Evolutionary conservation across 2,888 invertebrate genomes (phyloP).

Genomic region (Pristionchus arcanus): DNA sequence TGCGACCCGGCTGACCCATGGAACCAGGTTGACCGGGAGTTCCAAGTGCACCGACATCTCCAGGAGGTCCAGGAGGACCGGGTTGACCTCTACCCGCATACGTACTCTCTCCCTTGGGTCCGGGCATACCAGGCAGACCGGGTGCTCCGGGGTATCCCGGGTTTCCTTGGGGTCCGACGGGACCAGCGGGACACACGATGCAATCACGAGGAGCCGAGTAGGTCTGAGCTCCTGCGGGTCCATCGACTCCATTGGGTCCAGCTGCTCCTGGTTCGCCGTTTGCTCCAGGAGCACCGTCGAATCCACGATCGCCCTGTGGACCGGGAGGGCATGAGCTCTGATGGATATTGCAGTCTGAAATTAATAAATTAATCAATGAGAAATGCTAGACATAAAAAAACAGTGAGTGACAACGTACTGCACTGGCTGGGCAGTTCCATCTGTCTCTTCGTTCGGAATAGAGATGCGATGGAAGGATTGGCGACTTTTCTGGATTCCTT

Average conservation of each 20-base stretch:
- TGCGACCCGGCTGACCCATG: conserved; percentile 60
- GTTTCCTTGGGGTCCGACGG: conserved; percentile 61
- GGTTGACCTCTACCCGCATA: conserved; percentile 34
- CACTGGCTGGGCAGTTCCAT: conserved; percentile 53
- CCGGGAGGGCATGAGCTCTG: conserved; percentile 66
- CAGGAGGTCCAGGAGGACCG: conserved; percentile 53
- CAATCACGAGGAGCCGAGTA: conserved; percentile 54
- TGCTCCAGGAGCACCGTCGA: conserved; percentile 64
- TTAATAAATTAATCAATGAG: not conserved
- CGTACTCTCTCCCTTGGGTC: conserved; percentile 59
- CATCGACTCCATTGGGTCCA: conserved; percentile 63
- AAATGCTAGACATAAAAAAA: not conserved
- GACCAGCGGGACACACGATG: conserved; percentile 66
- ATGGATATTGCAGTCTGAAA: conserved; percentile 53
- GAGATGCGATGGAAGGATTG: conserved; percentile 8
- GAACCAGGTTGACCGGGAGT: conserved; percentile 57
- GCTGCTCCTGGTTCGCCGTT: conserved; percentile 60
- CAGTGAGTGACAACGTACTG: conserved; percentile 22
- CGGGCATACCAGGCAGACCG: conserved; percentile 64
- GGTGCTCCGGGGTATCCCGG: conserved; percentile 61
- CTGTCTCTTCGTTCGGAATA: conserved; percentile 55
- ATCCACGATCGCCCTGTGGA: conserved; percentile 66
- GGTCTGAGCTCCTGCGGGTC: conserved; percentile 53
- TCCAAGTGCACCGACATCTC: conserved; percentile 58
- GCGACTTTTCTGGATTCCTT: conserved; percentile 8